Evolutionary conservation across 2,113 vertebrate species (phyloP), one percentile per base, ranked within the genome.

Genomic region (Brachyhypopomus occidentalis): DNA sequence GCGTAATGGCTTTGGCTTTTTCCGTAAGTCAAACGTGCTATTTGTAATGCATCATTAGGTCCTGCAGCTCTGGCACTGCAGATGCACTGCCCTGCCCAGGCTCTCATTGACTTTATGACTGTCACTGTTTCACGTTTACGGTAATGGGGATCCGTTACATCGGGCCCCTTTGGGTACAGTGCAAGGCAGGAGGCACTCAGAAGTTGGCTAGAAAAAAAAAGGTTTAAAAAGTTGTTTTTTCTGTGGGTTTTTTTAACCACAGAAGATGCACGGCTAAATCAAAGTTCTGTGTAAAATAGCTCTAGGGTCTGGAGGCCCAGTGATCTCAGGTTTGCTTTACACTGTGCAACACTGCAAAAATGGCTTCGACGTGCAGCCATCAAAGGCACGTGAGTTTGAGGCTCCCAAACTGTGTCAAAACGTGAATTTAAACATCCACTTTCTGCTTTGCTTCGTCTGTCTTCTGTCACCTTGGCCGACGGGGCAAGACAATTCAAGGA

Each of bases 71-170:
- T 45, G 63, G 79, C 79, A 81, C 87, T 85, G 63, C 83, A 87
- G 86, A n/a, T n/a, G n/a, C n/a, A n/a, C n/a, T n/a, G n/a, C n/a
- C n/a, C 83, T 89, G 85, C 85, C 82, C 75, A 62, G 82, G 85
- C 60, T 83, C 67, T 86, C 81, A 79, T 66, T 85, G 81, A 19
- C 41, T 70, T 88, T 77, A 86, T 84, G 81, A 81, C 73, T 87
- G 82, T 89, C 89, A 86, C 85, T 80, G 85, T 87, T 88, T 89
- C 86, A 83, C 78, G 87, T 89, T 90, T 72, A 55, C 79, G 80
- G 78, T 90, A 83, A 84, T 88, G 86, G 84, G 79, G 45, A 59
- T 66, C 20, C 12, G 52, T 60, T 79, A 52, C 64, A 56, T 25
- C 19, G 38, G 58, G 64, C 71, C 75, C 71, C 72, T 14, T 38